phyloP scores from a whole-genome alignment of 2,888 invertebrate species.

The Tinea semifulvella region DNA sequence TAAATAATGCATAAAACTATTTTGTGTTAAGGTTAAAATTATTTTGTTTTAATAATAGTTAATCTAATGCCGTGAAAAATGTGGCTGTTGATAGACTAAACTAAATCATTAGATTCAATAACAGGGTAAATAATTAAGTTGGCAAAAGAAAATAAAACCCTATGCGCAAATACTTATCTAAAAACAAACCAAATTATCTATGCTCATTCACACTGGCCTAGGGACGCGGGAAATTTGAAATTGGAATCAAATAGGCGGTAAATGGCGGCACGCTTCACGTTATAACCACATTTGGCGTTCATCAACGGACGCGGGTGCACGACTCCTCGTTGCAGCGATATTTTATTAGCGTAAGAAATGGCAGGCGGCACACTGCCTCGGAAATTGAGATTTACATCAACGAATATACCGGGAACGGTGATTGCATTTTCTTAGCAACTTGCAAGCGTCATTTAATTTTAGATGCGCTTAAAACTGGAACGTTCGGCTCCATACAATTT shows the following conservation, averaged over 20 bases:
- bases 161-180: background rate
- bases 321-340: slow-evolving; percentile 54
- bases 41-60: too few relatives aligned
- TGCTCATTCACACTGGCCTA: slow-evolving; percentile 54
- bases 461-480: slow-evolving; percentile 18
- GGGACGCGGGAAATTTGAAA: slow-evolving; percentile 64
- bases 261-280: slow-evolving; percentile 48
- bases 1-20: background rate
- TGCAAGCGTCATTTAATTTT: slow-evolving; percentile 48
- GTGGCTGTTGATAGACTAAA: background rate
- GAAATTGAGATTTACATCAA: slow-evolving; percentile 62
- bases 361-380: slow-evolving; percentile 53
- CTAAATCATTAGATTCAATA: background rate
- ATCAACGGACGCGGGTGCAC: slow-evolving; percentile 64
- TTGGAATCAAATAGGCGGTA: slow-evolving; percentile 74
- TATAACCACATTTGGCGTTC: slow-evolving; percentile 66
- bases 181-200: slow-evolving; percentile 57
- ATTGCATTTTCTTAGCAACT: slow-evolving; percentile 61
- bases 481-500: background rate
- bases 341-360: slow-evolving; percentile 67
- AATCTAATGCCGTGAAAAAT: background rate
- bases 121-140: background rate
- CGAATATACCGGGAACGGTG: slow-evolving; percentile 47
- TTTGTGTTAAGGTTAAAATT: too few relatives aligned
- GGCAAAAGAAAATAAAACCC: background rate